phyloP scores from a whole-genome alignment of 2,113 vertebrate species.

The Rhinopithecus roxellana region DNA sequence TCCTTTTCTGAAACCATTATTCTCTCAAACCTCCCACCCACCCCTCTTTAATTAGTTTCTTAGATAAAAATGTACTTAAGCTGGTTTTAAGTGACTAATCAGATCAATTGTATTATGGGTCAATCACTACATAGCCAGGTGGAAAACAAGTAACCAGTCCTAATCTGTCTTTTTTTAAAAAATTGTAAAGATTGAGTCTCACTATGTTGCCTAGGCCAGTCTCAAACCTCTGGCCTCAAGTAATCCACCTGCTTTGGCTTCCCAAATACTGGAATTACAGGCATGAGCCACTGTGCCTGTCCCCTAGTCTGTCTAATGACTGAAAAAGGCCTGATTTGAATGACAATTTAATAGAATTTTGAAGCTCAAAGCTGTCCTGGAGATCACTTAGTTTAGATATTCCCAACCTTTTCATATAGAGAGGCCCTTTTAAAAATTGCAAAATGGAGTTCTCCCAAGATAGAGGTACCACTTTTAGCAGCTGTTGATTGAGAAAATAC shows the following conservation, averaged over 20 bases:
- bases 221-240: no score
- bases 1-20: constrained; percentile 28
- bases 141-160: neutral
- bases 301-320: neutral
- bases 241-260: no score
- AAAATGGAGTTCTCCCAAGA: neutral
- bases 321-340: neutral
- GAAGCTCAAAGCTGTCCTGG: neutral
- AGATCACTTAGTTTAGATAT: constrained; percentile 17
- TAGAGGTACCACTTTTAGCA: neutral
- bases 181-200: neutral
- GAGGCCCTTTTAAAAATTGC: neutral
- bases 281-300: no score
- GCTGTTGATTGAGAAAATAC: constrained; percentile 21
- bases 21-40: neutral
- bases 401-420: neutral
- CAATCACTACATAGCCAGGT: neutral
- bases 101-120: neutral
- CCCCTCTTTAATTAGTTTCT: neutral
- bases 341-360: constrained; percentile 37
- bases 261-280: no score
- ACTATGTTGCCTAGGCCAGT: no score
- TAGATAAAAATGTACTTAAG: constrained; percentile 17
- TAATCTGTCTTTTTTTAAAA: neutral
- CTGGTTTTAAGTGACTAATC: neutral